Conservation (phyloP, 2,797 vertebrate genomes). For the Pseudomugil gertrudae region DNA sequence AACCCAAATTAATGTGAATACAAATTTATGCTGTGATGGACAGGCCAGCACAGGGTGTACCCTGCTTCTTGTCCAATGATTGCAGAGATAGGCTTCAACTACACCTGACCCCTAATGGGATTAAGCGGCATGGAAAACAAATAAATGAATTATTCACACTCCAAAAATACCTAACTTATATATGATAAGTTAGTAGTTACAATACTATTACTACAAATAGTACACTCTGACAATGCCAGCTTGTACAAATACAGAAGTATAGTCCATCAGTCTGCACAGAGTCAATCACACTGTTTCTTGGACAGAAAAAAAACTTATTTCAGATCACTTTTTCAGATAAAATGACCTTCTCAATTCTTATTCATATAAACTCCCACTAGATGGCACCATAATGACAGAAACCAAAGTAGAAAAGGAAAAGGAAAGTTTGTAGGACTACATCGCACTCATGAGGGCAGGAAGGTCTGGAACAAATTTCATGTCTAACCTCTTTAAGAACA, state of each 20-base stretch:
- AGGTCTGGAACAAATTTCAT: neutral
- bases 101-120: too few species aligned
- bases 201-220: too few species aligned
- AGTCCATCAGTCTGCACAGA: constrained; percentile 31
- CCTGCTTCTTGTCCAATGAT: too few species aligned
- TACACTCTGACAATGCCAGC: constrained; percentile 28
- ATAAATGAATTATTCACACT: constrained; percentile 2
- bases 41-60: too few species aligned
- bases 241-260: neutral
- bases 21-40: too few species aligned
- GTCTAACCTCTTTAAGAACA: constrained; percentile 47
- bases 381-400: constrained; percentile 31
- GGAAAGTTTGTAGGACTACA: neutral
- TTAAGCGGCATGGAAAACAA: too few species aligned
- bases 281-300: constrained; percentile 15
- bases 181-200: too few species aligned
- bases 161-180: too few species aligned
- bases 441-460: neutral
- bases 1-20: constrained; percentile 1
- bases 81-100: too few species aligned
- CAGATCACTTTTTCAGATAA: constrained; percentile 4
- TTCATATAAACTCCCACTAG: constrained; percentile 32
- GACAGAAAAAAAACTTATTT: neutral
- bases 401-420: neutral
- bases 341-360: neutral